Conservation (phyloP, 2,113 vertebrate species). For the Ariopsis seemanni region DNA sequence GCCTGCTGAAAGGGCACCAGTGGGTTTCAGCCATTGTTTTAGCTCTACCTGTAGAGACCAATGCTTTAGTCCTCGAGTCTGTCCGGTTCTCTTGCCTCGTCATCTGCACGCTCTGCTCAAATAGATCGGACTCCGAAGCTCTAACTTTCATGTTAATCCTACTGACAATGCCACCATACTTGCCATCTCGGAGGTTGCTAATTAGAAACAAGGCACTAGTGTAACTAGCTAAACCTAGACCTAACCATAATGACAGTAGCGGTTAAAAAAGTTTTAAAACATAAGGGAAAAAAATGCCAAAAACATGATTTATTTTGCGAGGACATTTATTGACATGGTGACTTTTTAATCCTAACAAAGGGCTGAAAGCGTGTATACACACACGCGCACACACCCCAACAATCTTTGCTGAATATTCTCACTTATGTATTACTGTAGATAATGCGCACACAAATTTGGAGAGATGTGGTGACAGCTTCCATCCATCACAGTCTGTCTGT, state of each 20-base stretch:
- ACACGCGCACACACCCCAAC: background rate
- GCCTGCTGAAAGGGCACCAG: no score
- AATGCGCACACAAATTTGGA: conserved; percentile 2
- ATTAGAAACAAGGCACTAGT: background rate
- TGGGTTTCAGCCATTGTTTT: background rate
- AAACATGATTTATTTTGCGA: background rate
- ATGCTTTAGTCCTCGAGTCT: background rate
- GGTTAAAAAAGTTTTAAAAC: background rate
- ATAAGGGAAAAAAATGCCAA: background rate
- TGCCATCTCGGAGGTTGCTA: background rate
- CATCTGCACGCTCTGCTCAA: background rate
- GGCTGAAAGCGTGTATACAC: background rate
- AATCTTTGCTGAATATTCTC: background rate
- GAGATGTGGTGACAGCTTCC: conserved; percentile 62
- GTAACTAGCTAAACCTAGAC: background rate
- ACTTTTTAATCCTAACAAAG: background rate
- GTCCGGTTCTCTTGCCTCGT: background rate
- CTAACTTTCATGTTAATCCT: background rate
- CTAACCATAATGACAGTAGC: background rate
- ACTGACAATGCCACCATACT: background rate
- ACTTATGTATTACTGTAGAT: background rate
- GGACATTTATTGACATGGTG: background rate
- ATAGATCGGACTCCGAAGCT: background rate
- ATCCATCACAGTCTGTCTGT: conserved; percentile 72
- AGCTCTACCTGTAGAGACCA: background rate